These are phyloP conservation scores for Alitta virens DNA, from an alignment of 2,888 invertebrate genomes.

Conservation along the genomic window DNA sequence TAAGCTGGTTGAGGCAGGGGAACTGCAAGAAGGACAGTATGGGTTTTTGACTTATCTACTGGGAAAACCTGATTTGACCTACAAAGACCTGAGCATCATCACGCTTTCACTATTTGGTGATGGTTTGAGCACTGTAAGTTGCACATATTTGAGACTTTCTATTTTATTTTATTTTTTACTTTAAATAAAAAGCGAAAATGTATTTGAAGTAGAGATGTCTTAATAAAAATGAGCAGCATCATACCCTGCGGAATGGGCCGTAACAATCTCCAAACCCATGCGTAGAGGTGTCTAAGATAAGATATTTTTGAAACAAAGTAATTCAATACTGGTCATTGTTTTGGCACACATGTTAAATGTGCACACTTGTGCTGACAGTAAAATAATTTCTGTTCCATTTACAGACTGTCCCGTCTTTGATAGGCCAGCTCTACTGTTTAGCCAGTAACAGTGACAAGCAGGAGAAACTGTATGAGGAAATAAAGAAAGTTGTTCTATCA, in stretches of 20 bases:
- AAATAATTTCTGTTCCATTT: conserved; percentile 9
- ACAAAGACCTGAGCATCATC: conserved; percentile 67
- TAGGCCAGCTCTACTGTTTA: conserved; percentile 69
- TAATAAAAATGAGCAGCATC: too few relatives aligned
- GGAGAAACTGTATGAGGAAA: conserved; percentile 68
- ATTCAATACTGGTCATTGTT: too few relatives aligned
- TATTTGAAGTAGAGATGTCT: too few relatives aligned
- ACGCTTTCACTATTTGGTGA: conserved; percentile 75
- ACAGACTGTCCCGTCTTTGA: conserved; percentile 43
- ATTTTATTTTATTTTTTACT: too few relatives aligned
- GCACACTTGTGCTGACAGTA: too few relatives aligned
- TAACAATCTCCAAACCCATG: too few relatives aligned
- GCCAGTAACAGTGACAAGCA: conserved; percentile 71
- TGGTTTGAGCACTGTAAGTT: conserved; percentile 75
- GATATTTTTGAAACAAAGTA: too few relatives aligned
- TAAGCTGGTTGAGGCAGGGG: conserved; percentile 59
- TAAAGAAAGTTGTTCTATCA: conserved; percentile 43
- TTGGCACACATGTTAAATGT: too few relatives aligned
- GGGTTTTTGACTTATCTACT: conserved; percentile 60
- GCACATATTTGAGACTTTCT: background rate
- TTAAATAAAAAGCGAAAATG: too few relatives aligned
- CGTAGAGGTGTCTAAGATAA: too few relatives aligned
- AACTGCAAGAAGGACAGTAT: conserved; percentile 50
- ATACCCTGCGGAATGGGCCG: too few relatives aligned
- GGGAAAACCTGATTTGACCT: conserved; percentile 54